Conservation (phyloP, 2,888 invertebrate genomes). For the Drosophila tripunctata region DNA sequence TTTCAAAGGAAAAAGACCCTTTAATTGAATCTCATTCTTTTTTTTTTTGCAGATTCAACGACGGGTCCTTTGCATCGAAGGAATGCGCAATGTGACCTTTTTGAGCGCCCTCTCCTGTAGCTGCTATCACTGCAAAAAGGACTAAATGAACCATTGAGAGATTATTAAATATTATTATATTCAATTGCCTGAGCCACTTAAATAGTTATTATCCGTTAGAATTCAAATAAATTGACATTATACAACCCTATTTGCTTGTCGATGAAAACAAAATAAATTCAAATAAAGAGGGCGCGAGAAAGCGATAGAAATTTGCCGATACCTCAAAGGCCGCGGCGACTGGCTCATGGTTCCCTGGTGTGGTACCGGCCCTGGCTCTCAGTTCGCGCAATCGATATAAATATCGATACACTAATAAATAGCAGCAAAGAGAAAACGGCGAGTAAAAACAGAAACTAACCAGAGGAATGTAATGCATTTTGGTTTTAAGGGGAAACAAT, state of each 20-base stretch:
- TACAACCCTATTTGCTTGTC: too few relatives aligned
- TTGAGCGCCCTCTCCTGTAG: conserved; percentile 93
- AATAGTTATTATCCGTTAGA: conserved; percentile 2
- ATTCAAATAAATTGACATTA: background rate
- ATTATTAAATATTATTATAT: background rate
- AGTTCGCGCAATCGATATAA: too few relatives aligned
- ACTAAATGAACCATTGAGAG: conserved; percentile 53
- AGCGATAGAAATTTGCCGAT: too few relatives aligned
- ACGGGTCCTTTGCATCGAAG: conserved; percentile 91
- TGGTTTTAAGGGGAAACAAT: background rate
- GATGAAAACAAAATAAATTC: too few relatives aligned
- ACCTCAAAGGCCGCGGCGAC: too few relatives aligned
- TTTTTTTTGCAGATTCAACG: conserved; percentile 87
- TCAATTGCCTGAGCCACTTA: conserved; percentile 53
- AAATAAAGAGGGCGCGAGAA: too few relatives aligned
- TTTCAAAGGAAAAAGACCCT: too few relatives aligned
- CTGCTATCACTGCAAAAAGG: conserved; percentile 94
- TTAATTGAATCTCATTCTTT: background rate
- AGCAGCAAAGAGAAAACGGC: too few relatives aligned
- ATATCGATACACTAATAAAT: too few relatives aligned
- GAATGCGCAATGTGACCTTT: conserved; percentile 90
- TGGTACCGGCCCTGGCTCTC: too few relatives aligned
- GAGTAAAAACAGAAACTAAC: too few relatives aligned
- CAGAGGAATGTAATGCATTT: background rate
- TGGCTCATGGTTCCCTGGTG: too few relatives aligned